phyloP scores from a whole-genome alignment of 2,888 invertebrate genomes.

The Hirtodrosophila alboralis region DNA sequence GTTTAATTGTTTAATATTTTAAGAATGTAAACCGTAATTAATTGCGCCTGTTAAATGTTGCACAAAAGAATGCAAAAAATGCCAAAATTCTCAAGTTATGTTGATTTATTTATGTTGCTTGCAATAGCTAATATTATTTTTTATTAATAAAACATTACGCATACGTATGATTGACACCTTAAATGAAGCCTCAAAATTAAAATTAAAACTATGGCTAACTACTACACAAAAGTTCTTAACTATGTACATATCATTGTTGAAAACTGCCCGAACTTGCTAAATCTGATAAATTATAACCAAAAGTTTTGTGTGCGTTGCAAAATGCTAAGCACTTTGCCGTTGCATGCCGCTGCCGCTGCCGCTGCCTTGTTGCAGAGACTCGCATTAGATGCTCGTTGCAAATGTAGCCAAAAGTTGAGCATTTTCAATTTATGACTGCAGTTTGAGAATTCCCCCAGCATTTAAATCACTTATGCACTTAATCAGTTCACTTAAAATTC shows the following conservation, averaged over 20 bases:
- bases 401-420: constrained; percentile 55
- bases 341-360: too few species aligned
- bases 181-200: constrained; percentile 5
- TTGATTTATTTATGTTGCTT: too few species aligned
- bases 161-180: constrained; percentile 2
- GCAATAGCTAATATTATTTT: too few species aligned
- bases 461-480: constrained; percentile 66
- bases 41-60: too few species aligned
- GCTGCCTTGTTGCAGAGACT: background rate
- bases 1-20: too few species aligned
- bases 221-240: constrained; percentile 41
- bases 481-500: constrained; percentile 69
- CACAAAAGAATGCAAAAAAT: too few species aligned
- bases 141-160: too few species aligned
- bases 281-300: constrained; percentile 69
- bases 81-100: too few species aligned
- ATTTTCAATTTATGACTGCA: constrained; percentile 66
- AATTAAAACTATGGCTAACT: background rate
- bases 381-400: constrained; percentile 16
- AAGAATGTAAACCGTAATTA: too few species aligned
- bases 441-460: constrained; percentile 49
- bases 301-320: constrained; percentile 32
- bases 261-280: constrained; percentile 60
- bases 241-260: constrained; percentile 61
- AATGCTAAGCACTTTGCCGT: constrained; percentile 4